phyloP scores from a whole-genome alignment of 2,888 invertebrate genomes.

The Acheta domesticus region DNA sequence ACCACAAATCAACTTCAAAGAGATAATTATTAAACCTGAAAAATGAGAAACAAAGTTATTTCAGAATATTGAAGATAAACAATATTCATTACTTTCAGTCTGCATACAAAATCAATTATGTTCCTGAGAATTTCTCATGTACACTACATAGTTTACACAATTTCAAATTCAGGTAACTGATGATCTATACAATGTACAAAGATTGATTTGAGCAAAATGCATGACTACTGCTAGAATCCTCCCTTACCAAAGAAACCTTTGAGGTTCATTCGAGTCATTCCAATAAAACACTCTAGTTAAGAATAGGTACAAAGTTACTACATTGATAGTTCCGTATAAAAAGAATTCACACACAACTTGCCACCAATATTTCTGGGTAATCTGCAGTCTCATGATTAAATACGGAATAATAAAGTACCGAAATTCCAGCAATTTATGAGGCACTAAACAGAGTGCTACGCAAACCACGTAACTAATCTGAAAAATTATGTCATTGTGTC shows the following conservation, averaged over 20 bases:
- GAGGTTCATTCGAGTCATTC: constrained; percentile 66
- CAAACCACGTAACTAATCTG: constrained; percentile 59
- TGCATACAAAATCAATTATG: no score
- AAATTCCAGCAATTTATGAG: constrained; percentile 85
- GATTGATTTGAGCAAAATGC: no score
- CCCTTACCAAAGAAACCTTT: constrained; percentile 86
- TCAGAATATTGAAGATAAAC: no score
- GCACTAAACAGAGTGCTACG: constrained; percentile 61
- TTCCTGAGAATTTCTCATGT: no score
- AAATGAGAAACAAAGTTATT: no score
- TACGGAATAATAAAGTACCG: constrained; percentile 95
- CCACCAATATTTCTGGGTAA: constrained; percentile 50
- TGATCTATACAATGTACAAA: no score
- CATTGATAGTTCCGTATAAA: constrained; percentile 65
- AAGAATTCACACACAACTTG: constrained; percentile 61
- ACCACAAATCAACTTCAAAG: no score
- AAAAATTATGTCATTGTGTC: constrained; percentile 44
- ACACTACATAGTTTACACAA: no score
- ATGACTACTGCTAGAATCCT: neutral
- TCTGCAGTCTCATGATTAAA: constrained; percentile 71
- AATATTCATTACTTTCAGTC: no score
- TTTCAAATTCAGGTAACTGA: no score
- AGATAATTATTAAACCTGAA: no score
- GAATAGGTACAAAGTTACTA: constrained; percentile 69
- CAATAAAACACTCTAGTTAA: constrained; percentile 74